A percentile compares a stretch with the other conserved stretches of the same genome.
phyloP scores from a whole-genome alignment of 2,888 invertebrate genomes.

The Cantharis rufa region DNA sequence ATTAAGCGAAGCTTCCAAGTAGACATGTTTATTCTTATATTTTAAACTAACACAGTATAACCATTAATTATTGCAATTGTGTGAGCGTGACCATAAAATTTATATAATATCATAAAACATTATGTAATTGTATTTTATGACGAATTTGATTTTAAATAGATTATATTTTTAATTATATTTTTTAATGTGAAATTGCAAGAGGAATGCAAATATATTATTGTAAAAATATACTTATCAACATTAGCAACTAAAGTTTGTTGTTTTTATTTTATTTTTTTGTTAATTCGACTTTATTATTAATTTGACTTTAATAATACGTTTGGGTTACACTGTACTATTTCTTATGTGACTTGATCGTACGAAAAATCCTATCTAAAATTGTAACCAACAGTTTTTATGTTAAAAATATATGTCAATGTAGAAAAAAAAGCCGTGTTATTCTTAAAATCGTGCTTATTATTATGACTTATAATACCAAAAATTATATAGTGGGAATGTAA shows the following conservation, averaged over 20 bases:
- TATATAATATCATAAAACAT: neutral
- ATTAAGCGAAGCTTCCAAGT: constrained; percentile 17
- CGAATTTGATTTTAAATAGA: neutral
- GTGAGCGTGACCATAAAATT: neutral
- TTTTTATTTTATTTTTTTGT: neutral
- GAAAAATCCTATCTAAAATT: too few relatives aligned
- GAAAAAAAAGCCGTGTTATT: too few relatives aligned
- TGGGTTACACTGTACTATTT: too few relatives aligned
- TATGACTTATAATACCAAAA: too few relatives aligned
- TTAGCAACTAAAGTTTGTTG: neutral
- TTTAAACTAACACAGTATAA: neutral
- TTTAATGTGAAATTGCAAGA: neutral
- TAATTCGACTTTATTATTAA: neutral
- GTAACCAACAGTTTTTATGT: too few relatives aligned
- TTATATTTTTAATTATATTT: neutral
- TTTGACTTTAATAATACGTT: too few relatives aligned
- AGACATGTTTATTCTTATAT: neutral
- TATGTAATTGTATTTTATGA: neutral
- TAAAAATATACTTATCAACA: neutral
- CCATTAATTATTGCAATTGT: neutral
- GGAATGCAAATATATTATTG: neutral
- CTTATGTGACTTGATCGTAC: too few relatives aligned
- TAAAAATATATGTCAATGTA: too few relatives aligned
- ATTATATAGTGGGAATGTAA: too few relatives aligned
- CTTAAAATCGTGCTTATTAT: too few relatives aligned